Percentiles rank a stretch among this genome's conserved stretches.
These are phyloP conservation scores for Sula dactylatra DNA, from an alignment of 2,113 vertebrate species.

Conservation along the genomic window DNA sequence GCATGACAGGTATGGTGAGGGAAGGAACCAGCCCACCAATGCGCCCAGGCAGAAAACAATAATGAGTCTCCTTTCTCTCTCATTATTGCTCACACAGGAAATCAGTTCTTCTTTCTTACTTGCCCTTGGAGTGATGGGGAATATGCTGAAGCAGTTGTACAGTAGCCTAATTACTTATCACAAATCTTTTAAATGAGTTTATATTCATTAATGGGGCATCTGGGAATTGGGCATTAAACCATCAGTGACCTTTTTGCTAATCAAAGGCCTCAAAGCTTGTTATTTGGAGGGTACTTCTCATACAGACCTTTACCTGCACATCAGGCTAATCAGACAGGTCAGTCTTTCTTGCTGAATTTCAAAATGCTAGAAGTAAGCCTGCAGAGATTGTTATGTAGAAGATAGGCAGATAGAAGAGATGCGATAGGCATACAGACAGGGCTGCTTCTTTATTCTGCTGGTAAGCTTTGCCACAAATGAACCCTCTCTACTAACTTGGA, in stretches of 20 bases:
- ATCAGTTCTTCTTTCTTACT: neutral
- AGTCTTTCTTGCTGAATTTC: neutral
- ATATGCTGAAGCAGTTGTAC: slow-evolving; percentile 11
- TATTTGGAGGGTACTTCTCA: neutral
- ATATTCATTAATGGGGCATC: slow-evolving; percentile 31
- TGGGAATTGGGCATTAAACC: slow-evolving; percentile 36
- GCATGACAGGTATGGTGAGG: neutral
- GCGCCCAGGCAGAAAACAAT: neutral
- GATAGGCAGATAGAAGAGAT: too few relatives aligned
- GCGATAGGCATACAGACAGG: neutral
- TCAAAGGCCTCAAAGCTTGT: neutral
- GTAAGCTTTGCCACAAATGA: neutral
- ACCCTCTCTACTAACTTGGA: neutral
- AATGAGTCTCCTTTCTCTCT: neutral
- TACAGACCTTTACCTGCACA: neutral
- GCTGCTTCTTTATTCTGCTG: neutral
- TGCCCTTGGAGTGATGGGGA: slow-evolving; percentile 22
- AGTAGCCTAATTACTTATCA: slow-evolving; percentile 42
- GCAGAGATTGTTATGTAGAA: neutral
- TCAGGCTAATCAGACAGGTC: neutral
- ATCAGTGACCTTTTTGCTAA: slow-evolving; percentile 35
- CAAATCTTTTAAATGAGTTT: slow-evolving; percentile 61
- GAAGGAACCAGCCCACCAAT: neutral
- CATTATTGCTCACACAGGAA: neutral
- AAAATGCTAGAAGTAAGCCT: neutral